Conservation (phyloP, 1,140 invertebrate species). For the Macrocentrus cingulum region DNA sequence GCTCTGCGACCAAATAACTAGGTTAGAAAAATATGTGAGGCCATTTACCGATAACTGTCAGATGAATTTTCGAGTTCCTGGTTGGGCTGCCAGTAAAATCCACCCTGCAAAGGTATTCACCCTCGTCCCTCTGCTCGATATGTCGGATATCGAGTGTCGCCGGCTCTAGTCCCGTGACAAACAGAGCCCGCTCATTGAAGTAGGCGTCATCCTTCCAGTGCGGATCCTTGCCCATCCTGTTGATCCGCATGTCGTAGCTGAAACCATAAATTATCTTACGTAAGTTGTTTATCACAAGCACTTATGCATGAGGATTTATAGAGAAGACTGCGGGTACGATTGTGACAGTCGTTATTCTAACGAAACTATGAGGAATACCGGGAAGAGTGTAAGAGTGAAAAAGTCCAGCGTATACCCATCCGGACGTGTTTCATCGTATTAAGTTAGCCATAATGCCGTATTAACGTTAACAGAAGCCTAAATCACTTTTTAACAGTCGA, state of each 20-base stretch:
- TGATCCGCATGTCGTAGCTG: conserved; percentile 66
- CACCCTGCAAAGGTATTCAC: conserved; percentile 75
- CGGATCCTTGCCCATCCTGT: conserved; percentile 58
- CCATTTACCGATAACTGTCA: conserved; percentile 76
- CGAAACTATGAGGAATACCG: too few species aligned
- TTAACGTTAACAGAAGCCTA: too few species aligned
- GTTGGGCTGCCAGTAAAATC: conserved; percentile 82
- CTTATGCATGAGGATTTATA: too few species aligned
- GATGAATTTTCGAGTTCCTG: conserved; percentile 75
- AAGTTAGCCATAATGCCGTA: too few species aligned
- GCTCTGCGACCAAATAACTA: neutral
- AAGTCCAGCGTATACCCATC: too few species aligned
- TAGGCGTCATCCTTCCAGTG: conserved; percentile 65
- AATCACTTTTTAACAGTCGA: too few species aligned
- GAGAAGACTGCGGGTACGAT: too few species aligned
- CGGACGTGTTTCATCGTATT: too few species aligned
- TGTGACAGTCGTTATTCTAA: too few species aligned
- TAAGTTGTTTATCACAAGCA: too few species aligned
- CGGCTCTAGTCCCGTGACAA: conserved; percentile 60
- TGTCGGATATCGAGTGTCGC: conserved; percentile 67
- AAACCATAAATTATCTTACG: conserved; percentile 34
- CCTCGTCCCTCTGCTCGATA: conserved; percentile 69
- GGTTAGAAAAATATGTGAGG: too few species aligned
- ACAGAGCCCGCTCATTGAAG: conserved; percentile 62
- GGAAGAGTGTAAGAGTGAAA: too few species aligned